Evolutionary conservation across 2,113 vertebrate genomes (phyloP).

Genomic region (Prolemur simus): DNA sequence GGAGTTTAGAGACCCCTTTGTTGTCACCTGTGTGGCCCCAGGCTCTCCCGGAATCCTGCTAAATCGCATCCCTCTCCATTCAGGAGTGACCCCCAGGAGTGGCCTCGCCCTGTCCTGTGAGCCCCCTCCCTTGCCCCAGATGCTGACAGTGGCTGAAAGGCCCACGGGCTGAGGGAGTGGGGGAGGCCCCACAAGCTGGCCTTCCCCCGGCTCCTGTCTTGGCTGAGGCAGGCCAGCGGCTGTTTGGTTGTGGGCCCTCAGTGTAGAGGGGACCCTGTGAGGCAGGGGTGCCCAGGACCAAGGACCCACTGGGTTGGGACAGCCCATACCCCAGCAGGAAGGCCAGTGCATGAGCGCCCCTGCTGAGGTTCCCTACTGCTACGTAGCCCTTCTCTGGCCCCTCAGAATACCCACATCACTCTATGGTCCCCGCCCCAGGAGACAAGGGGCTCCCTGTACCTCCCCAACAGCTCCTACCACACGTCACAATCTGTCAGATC

Average conservation of each 20-base stretch:
- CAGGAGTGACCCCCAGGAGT: fast-evolving
- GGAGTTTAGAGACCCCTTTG: not conserved
- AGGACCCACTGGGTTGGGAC: not conserved
- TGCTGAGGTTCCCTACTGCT: not conserved
- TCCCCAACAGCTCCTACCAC: not conserved
- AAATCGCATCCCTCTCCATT: not conserved
- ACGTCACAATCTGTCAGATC: not conserved
- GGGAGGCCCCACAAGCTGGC: not conserved
- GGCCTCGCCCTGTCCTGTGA: not conserved
- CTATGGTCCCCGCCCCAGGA: not conserved
- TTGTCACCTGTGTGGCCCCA: not conserved
- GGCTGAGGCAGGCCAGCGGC: not conserved
- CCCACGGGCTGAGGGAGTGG: not conserved
- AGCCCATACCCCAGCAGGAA: not conserved
- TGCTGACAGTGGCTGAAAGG: not conserved
- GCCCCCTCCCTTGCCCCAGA: not conserved
- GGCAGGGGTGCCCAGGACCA: not conserved
- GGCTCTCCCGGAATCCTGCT: not conserved
- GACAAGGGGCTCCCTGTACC: not conserved
- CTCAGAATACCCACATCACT: not conserved
- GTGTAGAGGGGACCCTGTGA: not conserved
- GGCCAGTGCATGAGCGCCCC: not conserved
- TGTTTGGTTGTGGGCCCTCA: not conserved
- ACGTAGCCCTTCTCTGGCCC: not conserved
- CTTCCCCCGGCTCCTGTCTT: slow-evolving; percentile 37